These are phyloP conservation scores for Morpho helenor DNA, from an alignment of 2,888 invertebrate species.

Conservation along the genomic window DNA sequence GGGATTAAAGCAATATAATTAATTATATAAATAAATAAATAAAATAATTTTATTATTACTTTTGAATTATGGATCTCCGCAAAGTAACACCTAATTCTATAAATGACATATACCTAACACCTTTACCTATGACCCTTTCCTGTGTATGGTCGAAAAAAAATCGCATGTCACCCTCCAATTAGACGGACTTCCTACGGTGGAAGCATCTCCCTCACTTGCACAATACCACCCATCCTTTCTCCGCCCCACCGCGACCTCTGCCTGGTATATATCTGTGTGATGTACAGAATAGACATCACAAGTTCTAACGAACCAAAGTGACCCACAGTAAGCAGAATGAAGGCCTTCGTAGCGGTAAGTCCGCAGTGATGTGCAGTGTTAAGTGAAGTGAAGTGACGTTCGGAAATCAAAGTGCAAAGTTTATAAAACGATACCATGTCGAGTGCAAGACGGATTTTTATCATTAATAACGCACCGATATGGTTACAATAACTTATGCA, in stretches of 20 bases:
- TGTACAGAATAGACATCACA: slow-evolving; percentile 59
- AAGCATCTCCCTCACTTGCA: slow-evolving; percentile 72
- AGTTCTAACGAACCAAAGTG: slow-evolving; percentile 69
- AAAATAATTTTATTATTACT: no score
- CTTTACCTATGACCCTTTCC: slow-evolving; percentile 32
- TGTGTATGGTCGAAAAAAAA: slow-evolving; percentile 37
- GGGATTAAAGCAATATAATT: no score
- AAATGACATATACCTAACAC: no score
- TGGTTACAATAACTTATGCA: slow-evolving; percentile 8
- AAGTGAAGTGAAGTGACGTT: slow-evolving; percentile 55
- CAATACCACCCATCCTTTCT: slow-evolving; percentile 72
- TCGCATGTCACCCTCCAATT: slow-evolving; percentile 65
- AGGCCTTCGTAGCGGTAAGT: slow-evolving; percentile 77
- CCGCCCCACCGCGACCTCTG: slow-evolving; percentile 65
- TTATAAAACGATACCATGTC: slow-evolving; percentile 13
- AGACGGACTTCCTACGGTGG: slow-evolving; percentile 64
- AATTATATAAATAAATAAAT: no score
- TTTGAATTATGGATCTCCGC: rapidly evolving
- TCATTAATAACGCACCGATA: no score
- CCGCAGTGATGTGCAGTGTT: slow-evolving; percentile 42
- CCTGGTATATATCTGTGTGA: slow-evolving; percentile 65
- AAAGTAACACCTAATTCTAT: no score
- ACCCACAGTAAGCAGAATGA: slow-evolving; percentile 74
- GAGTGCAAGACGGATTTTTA: slow-evolving; percentile 27
- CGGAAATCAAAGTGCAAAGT: slow-evolving; percentile 51